phyloP scores from a whole-genome alignment of 2,888 invertebrate species.

The Brenthis hecate region DNA sequence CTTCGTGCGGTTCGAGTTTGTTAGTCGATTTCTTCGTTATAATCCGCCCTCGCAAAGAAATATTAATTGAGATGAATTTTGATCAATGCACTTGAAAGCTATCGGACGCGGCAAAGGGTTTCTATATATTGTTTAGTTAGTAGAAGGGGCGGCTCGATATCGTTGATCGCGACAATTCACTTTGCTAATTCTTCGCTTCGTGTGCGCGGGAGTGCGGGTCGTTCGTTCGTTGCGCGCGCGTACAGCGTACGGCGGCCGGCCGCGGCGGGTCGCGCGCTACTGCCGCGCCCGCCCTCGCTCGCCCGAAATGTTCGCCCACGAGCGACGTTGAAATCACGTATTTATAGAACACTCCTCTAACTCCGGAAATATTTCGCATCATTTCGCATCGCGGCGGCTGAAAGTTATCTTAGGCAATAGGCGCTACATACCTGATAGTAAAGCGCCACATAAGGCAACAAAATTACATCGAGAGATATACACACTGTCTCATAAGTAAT shows the following conservation, averaged over 20 bases:
- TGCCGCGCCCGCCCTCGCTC: conserved; percentile 61
- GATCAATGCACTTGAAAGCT: conserved; percentile 30
- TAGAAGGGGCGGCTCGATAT: conserved; percentile 60
- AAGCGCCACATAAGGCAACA: conserved; percentile 21
- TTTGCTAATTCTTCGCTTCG: conserved; percentile 46
- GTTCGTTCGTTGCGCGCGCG: conserved; percentile 82
- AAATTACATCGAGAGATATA: neutral
- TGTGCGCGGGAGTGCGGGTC: conserved; percentile 80
- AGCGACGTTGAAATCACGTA: conserved; percentile 75
- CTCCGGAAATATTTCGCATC: conserved; percentile 83
- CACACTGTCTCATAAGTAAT: too few relatives aligned
- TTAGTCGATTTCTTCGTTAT: conserved; percentile 80
- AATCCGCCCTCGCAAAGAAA: conserved; percentile 77
- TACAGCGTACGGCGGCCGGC: conserved; percentile 78
- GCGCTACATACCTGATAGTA: conserved; percentile 40
- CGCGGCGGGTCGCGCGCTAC: conserved; percentile 81
- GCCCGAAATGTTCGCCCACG: conserved; percentile 80
- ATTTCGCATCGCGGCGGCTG: conserved; percentile 73
- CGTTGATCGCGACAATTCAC: conserved; percentile 61
- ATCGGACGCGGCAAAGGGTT: conserved; percentile 32
- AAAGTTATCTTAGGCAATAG: conserved; percentile 71
- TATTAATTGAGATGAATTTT: conserved; percentile 61
- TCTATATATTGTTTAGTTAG: conserved; percentile 39
- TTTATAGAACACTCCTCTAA: conserved; percentile 81
- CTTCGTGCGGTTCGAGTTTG: conserved; percentile 79